These are phyloP conservation scores for Spea bombifrons DNA, from an alignment of 2,113 vertebrate species.

Conservation along the genomic window DNA sequence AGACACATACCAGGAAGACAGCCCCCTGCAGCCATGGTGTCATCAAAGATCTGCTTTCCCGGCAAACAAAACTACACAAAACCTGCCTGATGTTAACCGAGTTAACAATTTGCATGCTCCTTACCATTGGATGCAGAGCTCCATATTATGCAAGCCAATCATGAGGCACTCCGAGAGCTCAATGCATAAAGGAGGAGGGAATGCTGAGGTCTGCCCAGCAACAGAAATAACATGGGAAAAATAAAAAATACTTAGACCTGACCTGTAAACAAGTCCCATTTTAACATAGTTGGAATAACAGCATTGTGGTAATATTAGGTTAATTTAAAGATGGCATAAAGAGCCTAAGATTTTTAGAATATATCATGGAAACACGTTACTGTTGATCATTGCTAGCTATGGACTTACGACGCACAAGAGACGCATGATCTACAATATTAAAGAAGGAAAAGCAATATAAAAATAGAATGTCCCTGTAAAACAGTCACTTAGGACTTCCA, in stretches of 20 bases:
- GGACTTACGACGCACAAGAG: too few relatives aligned
- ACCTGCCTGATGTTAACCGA: conserved; percentile 23
- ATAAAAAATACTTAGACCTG: background rate
- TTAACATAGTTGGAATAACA: too few relatives aligned
- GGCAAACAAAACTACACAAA: conserved; percentile 37
- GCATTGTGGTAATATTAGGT: too few relatives aligned
- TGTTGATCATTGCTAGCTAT: too few relatives aligned
- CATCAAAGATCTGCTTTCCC: conserved; percentile 45
- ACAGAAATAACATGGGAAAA: conserved; percentile 60
- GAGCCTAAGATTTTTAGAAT: too few relatives aligned
- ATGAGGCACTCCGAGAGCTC: conserved; percentile 39
- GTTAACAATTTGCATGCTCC: conserved; percentile 55
- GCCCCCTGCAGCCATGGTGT: conserved; percentile 48
- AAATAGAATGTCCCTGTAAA: too few relatives aligned
- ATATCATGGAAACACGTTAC: too few relatives aligned
- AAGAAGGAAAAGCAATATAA: too few relatives aligned
- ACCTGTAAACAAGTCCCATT: background rate
- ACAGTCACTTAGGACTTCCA: too few relatives aligned
- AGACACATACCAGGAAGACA: conserved; percentile 41
- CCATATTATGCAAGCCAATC: conserved; percentile 52
- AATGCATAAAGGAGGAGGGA: conserved; percentile 40
- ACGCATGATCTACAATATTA: too few relatives aligned
- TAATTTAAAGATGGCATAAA: too few relatives aligned
- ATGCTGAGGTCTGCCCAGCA: conserved; percentile 59
- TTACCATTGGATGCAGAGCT: conserved; percentile 58